Conservation (phyloP, 2,888 invertebrate species). For the Lepidocyrtoides sp. region DNA sequence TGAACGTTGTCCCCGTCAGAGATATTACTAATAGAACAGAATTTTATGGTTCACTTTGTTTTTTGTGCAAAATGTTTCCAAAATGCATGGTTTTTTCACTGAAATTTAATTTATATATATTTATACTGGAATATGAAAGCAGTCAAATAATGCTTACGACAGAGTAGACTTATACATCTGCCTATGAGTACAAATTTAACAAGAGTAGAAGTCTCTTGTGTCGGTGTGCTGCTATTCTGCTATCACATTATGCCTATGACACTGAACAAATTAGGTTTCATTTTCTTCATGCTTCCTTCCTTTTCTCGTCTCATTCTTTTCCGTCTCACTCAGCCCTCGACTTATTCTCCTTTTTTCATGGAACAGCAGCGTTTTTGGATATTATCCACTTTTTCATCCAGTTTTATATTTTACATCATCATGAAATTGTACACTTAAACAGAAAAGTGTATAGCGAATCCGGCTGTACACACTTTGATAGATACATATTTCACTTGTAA, state of each 20-base stretch:
- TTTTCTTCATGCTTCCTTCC: constrained; percentile 51
- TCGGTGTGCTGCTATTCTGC: background rate
- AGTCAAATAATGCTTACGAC: too few species aligned
- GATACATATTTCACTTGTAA: background rate
- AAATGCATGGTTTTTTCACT: too few species aligned
- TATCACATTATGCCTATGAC: constrained; percentile 71
- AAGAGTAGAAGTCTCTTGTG: constrained; percentile 2
- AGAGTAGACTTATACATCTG: too few species aligned
- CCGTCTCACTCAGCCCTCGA: constrained; percentile 47
- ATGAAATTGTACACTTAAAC: constrained; percentile 35
- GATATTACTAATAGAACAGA: too few species aligned
- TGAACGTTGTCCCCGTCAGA: too few species aligned
- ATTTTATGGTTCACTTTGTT: too few species aligned
- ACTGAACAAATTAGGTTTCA: constrained; percentile 69
- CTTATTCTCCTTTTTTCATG: constrained; percentile 59
- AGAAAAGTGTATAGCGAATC: background rate
- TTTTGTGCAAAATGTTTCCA: too few species aligned
- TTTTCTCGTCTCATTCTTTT: constrained; percentile 16
- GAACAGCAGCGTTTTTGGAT: constrained; percentile 18
- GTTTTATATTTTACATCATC: constrained; percentile 48
- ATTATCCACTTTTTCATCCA: constrained; percentile 59
- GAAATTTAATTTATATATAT: too few species aligned
- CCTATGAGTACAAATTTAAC: too few species aligned
- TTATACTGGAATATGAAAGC: too few species aligned
- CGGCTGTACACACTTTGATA: background rate